Conservation (phyloP, 2,797 vertebrate genomes). For the Octomys mimax region DNA sequence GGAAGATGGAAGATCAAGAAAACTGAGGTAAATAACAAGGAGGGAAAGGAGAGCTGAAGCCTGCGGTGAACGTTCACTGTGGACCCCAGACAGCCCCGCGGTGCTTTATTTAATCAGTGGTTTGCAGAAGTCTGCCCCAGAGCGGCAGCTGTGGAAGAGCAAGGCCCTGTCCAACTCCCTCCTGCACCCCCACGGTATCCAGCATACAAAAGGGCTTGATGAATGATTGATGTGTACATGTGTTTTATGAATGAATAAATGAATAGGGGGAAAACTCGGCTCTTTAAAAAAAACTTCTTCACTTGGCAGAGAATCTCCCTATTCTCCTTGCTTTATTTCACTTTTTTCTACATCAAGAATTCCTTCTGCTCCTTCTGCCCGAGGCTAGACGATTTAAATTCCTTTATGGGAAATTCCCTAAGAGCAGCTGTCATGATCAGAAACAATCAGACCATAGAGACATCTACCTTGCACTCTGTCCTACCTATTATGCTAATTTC, state of each 20-base stretch:
- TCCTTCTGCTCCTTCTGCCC: constrained; percentile 6
- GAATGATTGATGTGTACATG: constrained; percentile 52
- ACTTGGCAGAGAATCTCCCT: constrained; percentile 54
- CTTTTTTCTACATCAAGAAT: constrained; percentile 68
- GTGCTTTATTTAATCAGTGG: constrained; percentile 34
- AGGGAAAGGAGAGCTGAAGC: neutral
- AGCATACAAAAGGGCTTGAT: constrained; percentile 32
- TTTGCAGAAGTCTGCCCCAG: neutral
- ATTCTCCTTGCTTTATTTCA: constrained; percentile 56
- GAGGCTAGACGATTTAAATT: constrained; percentile 15
- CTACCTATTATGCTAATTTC: neutral
- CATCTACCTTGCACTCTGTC: constrained; percentile 4
- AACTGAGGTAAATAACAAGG: neutral
- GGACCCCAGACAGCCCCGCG: neutral
- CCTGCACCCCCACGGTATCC: neutral
- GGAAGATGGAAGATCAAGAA: neutral
- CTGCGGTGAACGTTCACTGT: neutral
- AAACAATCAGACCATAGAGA: constrained; percentile 49
- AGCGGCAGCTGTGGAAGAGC: neutral
- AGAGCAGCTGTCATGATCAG: constrained; percentile 18
- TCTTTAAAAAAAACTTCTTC: neutral
- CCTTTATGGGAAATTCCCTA: constrained; percentile 56
- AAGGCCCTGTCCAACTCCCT: neutral
- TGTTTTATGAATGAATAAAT: constrained; percentile 70
- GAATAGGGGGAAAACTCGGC: constrained; percentile 34